Base-by-base conservation (phyloP, 2,797 vertebrate genomes). In the Lepilemur septentrionalis region DNA sequence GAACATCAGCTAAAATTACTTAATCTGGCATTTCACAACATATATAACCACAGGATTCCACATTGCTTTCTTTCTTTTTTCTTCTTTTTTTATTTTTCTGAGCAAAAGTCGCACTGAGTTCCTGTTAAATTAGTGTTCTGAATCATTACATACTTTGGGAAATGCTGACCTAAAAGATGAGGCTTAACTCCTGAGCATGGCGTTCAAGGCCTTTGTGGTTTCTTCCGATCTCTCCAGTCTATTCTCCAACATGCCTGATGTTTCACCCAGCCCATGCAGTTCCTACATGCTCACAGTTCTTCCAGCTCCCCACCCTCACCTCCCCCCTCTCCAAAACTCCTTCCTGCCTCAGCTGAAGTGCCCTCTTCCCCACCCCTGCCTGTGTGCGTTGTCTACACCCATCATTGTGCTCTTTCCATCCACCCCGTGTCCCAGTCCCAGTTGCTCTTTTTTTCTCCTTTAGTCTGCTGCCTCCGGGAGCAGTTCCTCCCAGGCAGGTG, bases 101-200 rank as follows among this genome's bases (percentile, higher is more conserved):
- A 46, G 63, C 38, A 38, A n/a, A 63, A 52, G 38, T 48, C 50
- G 10, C 28, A 15, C 55, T 32, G 55, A 48, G 5, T 20, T 67
- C 59, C 86, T 94, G 78, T 8, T 83, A 12, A 41, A 48, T 32
- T 28, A 38, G 35, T 38, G 38, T 55, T 87, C 89, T 69, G 52
- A 70, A 41, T 43, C 92, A 87, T 59, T n/a, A 69, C 30, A 32
- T 18, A 32, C 41, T 89, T 79, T 86, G 59, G 70, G n/a, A 86
- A 67, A 69, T 69, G 52, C 59, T 3, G 3, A 82, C 76, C 38
- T 52, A 55, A 7, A 57, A 81, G 76, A 32, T 32, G 91, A 91
- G 61, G 25, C 52, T 76, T 28, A 52, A n/a, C 61, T 69, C 28
- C 41, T 85, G n/a, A 85, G 43, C 23, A 12, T 28, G 25, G 22